Conservation (phyloP, 2,797 vertebrate genomes). For the Falco novaeseelandiae region DNA sequence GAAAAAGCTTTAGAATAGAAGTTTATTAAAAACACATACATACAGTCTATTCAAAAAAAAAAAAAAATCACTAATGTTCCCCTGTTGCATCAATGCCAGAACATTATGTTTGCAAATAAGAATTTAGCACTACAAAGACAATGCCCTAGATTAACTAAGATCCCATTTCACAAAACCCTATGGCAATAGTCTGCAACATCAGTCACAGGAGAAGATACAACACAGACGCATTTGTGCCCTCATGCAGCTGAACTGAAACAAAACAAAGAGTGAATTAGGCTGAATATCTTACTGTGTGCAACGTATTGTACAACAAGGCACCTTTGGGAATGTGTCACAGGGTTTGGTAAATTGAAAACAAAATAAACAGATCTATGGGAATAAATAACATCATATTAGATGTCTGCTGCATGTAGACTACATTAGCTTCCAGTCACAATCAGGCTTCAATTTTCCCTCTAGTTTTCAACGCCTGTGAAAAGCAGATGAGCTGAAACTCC, state of each 20-base stretch:
- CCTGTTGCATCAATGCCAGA: slow-evolving; percentile 66
- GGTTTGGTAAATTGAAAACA: slow-evolving; percentile 77
- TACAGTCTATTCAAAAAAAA: slow-evolving; percentile 28
- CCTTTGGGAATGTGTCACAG: slow-evolving; percentile 77
- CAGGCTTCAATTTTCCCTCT: slow-evolving; percentile 30
- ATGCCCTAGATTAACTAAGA: slow-evolving; percentile 75
- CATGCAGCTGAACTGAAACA: slow-evolving; percentile 73
- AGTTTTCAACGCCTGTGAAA: slow-evolving; percentile 32
- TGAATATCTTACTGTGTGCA: slow-evolving; percentile 75
- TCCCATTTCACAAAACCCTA: slow-evolving; percentile 75
- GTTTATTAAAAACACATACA: slow-evolving; percentile 72
- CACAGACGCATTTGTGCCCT: slow-evolving; percentile 71
- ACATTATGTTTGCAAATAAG: slow-evolving; percentile 73
- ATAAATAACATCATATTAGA: slow-evolving; percentile 79
- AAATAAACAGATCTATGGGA: slow-evolving; percentile 78
- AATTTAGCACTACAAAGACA: slow-evolving; percentile 72
- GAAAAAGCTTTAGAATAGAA: slow-evolving; percentile 54
- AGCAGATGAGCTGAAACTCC: slow-evolving; percentile 12
- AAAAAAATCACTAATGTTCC: slow-evolving; percentile 45
- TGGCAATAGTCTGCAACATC: slow-evolving; percentile 75
- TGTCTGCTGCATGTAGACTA: slow-evolving; percentile 66
- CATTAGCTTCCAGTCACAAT: slow-evolving; percentile 63
- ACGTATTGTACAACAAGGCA: slow-evolving; percentile 73
- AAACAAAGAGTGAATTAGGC: slow-evolving; percentile 77
- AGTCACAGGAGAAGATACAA: slow-evolving; percentile 74